A percentile compares a stretch with the other conserved stretches of the same genome.
phyloP scores from a whole-genome alignment of 2,888 invertebrate species.

The Crematogaster levior region DNA sequence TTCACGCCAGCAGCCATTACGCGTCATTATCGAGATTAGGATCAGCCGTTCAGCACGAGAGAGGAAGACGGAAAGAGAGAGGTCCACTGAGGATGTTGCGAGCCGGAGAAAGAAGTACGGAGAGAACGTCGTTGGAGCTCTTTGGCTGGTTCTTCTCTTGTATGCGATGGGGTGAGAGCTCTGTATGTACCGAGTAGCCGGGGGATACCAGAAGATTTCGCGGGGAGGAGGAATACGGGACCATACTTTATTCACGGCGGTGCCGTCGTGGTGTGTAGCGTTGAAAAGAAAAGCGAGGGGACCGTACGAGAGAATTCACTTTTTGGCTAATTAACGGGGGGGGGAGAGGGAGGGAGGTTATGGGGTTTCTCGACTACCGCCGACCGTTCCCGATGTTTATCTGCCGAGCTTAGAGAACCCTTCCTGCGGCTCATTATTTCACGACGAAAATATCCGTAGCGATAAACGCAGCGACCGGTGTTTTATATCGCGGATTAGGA shows the following conservation, averaged over 20 bases:
- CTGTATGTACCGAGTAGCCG: conserved; percentile 66
- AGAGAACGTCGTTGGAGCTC: conserved; percentile 64
- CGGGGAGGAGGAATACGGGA: conserved; percentile 30
- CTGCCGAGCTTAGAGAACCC: conserved; percentile 74
- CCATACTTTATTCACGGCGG: conserved; percentile 71
- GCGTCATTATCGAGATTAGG: conserved; percentile 86
- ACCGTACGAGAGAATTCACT: conserved; percentile 67
- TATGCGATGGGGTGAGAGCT: conserved; percentile 63
- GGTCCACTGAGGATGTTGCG: conserved; percentile 38
- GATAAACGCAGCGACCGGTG: conserved; percentile 25
- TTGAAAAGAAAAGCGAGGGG: conserved; percentile 58
- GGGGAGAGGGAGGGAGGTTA: conserved; percentile 67
- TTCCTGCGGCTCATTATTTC: conserved; percentile 76
- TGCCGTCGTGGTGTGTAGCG: conserved; percentile 64
- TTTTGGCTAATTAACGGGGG: conserved; percentile 83
- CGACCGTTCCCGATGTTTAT: conserved; percentile 80
- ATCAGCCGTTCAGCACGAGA: conserved; percentile 79
- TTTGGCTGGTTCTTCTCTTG: conserved; percentile 61
- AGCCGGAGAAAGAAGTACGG: conserved; percentile 51
- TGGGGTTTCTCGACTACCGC: conserved; percentile 77
- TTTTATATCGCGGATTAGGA: conserved; percentile 55
- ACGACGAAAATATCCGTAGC: conserved; percentile 62
- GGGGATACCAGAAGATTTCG: conserved; percentile 42
- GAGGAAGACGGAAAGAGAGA: conserved; percentile 51
- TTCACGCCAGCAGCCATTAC: conserved; percentile 85